Evolutionary conservation across 2,797 vertebrate species (phyloP).

Genomic region (Percopsis omiscomaycus): DNA sequence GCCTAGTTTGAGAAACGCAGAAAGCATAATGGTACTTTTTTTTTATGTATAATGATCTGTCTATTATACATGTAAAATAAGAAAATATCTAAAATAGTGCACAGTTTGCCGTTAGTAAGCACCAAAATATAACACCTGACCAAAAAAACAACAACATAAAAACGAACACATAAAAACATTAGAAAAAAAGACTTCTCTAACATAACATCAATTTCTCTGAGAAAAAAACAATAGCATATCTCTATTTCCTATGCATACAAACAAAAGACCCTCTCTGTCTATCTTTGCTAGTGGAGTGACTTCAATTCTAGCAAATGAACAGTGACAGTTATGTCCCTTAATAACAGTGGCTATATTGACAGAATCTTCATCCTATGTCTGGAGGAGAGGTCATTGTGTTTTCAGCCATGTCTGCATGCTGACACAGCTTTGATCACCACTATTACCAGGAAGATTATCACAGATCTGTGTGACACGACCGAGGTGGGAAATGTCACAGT

Average conservation of each 20-base stretch:
- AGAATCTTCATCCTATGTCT: constrained; percentile 8
- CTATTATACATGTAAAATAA: no score
- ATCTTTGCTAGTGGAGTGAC: constrained; percentile 38
- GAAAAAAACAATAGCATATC: neutral
- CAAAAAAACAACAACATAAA: no score
- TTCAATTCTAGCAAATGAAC: constrained; percentile 48
- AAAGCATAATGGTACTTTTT: no score
- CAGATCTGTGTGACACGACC: constrained; percentile 14
- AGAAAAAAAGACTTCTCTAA: no score
- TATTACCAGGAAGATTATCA: constrained; percentile 49
- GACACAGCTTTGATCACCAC: constrained; percentile 56
- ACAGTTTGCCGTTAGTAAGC: no score
- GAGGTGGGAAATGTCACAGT: neutral
- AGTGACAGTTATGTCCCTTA: constrained; percentile 35
- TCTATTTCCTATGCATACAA: neutral
- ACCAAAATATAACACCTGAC: no score
- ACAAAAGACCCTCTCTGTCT: neutral
- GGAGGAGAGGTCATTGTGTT: constrained; percentile 35
- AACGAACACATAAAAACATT: no score
- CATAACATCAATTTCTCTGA: neutral
- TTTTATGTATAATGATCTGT: no score
- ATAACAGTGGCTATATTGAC: constrained; percentile 45
- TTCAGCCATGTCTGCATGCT: constrained; percentile 34
- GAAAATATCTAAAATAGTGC: no score
- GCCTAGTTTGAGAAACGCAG: no score